Evolutionary conservation across 1,140 invertebrate genomes (phyloP), one percentile per base, ranked within the genome.

Genomic region (Telenomus remus): DNA sequence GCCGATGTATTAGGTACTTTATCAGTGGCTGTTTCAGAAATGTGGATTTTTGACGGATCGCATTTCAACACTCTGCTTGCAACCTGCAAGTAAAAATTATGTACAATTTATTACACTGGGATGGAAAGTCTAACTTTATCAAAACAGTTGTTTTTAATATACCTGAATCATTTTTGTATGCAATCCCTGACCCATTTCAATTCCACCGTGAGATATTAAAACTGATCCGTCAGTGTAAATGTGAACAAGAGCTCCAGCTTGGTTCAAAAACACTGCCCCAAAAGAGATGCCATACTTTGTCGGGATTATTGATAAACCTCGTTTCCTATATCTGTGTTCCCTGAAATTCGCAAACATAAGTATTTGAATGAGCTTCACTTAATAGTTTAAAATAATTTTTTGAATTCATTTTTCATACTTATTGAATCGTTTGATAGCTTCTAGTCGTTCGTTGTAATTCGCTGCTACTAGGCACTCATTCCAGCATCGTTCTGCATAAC

Each of bases 101-200:
- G 43, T 15, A 44, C 49, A 14, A 37, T 56, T 34, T 33, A 14
- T 34, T n/a, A 47, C 43, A 12, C 15, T 2, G 34, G 53, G 42
- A 13, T 11, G 54, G 59, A 49, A 9, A 37, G 19, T 35, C n/a
- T n/a, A n/a, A n/a, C n/a, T n/a, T n/a, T n/a, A n/a, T n/a, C 19
- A 27, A 6, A 27, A 46, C 8, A 44, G 6, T 44, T 13, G 6
- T 12, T 44, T 44, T 12, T 44, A 9, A 39, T 70, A 55, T 79
- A 92, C 91, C 91, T 98, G 96, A 63, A 97, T 93, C 93, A 97
- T 96, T 89, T 98, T 98, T 0, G 96, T 98, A 80, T 98, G 95
- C 0, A 98, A 86, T 1, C 97, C 97, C 89, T 98, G 97, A 0
- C 97, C 97, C 94, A 98, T 98, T 90, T 99, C 97, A 12, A 94